These are phyloP conservation scores for Raphicerus campestris DNA, from an alignment of 2,113 vertebrate species.

Conservation along the genomic window DNA sequence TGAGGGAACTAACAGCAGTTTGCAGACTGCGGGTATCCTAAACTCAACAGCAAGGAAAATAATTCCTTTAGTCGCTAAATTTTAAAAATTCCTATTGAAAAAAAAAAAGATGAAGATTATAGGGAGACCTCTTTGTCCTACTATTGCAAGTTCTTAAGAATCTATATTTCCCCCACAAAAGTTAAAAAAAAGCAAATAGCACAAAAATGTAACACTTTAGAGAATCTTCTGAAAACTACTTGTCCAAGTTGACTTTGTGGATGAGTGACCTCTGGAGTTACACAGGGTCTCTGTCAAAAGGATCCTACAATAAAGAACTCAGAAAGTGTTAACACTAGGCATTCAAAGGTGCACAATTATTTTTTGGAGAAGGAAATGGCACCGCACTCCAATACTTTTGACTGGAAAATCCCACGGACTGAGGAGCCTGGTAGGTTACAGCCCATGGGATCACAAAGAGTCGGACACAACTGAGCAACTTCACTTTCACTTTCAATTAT, in stretches of 20 bases:
- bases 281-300: not conserved
- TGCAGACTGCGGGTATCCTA: not conserved
- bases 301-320: not conserved
- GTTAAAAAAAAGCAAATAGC: not conserved
- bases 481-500: not conserved
- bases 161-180: not conserved
- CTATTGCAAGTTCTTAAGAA: not conserved
- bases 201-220: not conserved
- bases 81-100: not conserved
- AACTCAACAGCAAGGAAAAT: not conserved
- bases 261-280: rapidly evolving
- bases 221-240: not conserved
- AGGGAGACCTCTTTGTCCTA: not conserved
- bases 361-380: not conserved
- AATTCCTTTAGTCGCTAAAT: not conserved
- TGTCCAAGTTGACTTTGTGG: not conserved
- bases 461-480: no score
- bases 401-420: no score
- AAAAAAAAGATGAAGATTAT: not conserved
- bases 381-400: no score
- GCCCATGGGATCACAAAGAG: no score
- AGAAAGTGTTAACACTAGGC: not conserved
- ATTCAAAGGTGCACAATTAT: not conserved
- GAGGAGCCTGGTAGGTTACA: no score
- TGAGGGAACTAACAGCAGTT: not conserved